Conservation (phyloP, 2,113 vertebrate species). For the Machaerirhynchus nigripectus region DNA sequence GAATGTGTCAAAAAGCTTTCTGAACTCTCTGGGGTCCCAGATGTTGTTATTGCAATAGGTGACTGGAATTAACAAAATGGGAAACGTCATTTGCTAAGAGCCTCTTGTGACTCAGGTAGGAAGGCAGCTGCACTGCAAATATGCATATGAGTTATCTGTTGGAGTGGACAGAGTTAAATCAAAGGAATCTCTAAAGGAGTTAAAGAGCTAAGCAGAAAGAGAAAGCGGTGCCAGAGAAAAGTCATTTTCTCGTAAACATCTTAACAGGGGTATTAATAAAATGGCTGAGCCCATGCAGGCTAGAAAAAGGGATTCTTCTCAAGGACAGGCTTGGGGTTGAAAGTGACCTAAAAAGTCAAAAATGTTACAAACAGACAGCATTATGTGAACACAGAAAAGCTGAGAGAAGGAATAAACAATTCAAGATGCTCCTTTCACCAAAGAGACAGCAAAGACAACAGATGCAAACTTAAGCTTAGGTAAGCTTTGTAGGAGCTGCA, state of each 20-base stretch:
- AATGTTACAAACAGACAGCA: background rate
- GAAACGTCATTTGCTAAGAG: conserved; percentile 16
- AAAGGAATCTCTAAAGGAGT: background rate
- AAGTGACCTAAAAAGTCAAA: conserved; percentile 54
- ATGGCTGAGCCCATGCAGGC: background rate
- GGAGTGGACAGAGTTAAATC: conserved; percentile 15
- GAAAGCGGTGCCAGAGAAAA: background rate
- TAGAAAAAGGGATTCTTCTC: background rate
- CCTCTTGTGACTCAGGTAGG: conserved; percentile 12
- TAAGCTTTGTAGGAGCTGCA: conserved; percentile 47
- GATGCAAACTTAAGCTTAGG: conserved; percentile 63
- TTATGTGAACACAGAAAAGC: conserved; percentile 49
- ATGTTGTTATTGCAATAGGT: conserved; percentile 51
- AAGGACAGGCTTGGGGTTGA: conserved; percentile 14
- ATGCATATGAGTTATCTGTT: background rate
- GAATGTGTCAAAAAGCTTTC: conserved; percentile 59
- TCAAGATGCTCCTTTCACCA: conserved; percentile 45
- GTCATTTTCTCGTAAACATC: background rate
- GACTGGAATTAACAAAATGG: conserved; percentile 54
- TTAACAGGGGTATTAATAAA: background rate
- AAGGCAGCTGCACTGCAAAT: background rate
- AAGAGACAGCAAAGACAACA: conserved; percentile 46
- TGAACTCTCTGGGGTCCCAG: conserved; percentile 30
- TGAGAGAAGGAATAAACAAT: conserved; percentile 58
- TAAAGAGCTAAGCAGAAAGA: background rate